phyloP scores from a whole-genome alignment of 2,888 invertebrate species.

The Trisateles emortualis region DNA sequence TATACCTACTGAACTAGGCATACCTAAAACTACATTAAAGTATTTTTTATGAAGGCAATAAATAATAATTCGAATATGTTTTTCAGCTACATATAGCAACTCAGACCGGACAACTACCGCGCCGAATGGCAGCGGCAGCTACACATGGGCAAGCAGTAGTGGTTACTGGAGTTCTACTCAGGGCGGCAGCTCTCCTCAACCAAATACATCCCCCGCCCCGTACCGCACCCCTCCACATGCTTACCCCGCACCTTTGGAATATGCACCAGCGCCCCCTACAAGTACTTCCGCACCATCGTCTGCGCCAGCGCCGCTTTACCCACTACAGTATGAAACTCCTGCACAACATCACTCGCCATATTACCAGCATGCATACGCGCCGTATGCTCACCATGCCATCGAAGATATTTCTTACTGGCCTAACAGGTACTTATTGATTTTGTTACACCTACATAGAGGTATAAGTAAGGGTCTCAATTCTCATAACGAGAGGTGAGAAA shows the following conservation, averaged over 20 bases:
- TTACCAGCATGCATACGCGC: constrained; percentile 81
- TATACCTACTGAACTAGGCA: too few relatives aligned
- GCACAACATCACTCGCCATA: constrained; percentile 80
- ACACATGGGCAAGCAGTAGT: constrained; percentile 77
- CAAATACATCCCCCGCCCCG: constrained; percentile 74
- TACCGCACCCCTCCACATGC: constrained; percentile 81
- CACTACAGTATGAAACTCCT: constrained; percentile 77
- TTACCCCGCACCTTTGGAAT: constrained; percentile 78
- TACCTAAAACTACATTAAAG: too few relatives aligned
- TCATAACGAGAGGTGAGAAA: too few relatives aligned
- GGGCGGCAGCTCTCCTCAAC: constrained; percentile 76
- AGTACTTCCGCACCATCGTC: constrained; percentile 66
- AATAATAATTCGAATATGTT: too few relatives aligned
- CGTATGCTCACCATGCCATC: constrained; percentile 81
- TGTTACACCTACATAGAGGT: background rate
- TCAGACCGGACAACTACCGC: constrained; percentile 71
- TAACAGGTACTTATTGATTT: constrained; percentile 63
- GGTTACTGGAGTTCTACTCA: constrained; percentile 78
- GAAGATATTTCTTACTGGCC: constrained; percentile 84
- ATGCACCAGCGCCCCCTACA: constrained; percentile 70
- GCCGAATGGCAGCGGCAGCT: constrained; percentile 71
- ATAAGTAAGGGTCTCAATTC: background rate
- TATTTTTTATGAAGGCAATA: too few relatives aligned
- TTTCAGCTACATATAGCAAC: constrained; percentile 74
- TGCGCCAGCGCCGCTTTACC: constrained; percentile 75